phyloP scores from a whole-genome alignment of 1,140 invertebrate species.

The Drosophila pruinosa region DNA sequence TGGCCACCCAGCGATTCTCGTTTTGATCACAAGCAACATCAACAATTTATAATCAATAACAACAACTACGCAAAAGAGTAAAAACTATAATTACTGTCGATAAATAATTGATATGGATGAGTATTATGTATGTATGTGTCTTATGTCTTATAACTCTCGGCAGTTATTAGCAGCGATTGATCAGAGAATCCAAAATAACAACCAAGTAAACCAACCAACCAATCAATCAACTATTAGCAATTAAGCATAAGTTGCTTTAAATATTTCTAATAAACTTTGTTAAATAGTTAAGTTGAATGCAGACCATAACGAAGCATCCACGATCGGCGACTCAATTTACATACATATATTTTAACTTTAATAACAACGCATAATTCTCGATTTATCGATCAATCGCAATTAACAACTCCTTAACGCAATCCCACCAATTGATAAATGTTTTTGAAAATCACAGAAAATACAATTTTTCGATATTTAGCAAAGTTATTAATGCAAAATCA shows the following conservation, averaged over 20 bases:
- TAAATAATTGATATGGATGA: slow-evolving; percentile 17
- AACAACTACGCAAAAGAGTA: neutral
- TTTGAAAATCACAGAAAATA: slow-evolving; percentile 9
- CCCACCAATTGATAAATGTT: slow-evolving; percentile 1
- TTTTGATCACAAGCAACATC: slow-evolving; percentile 18
- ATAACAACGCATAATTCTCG: slow-evolving; percentile 40
- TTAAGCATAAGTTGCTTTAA: slow-evolving; percentile 60
- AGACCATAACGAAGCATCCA: slow-evolving; percentile 5
- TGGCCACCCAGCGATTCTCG: slow-evolving; percentile 20
- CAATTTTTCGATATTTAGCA: slow-evolving; percentile 1
- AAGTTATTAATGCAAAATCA: slow-evolving; percentile 14
- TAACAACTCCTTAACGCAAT: slow-evolving; percentile 28
- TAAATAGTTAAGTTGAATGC: slow-evolving; percentile 43
- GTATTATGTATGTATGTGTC: slow-evolving; percentile 39
- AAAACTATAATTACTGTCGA: slow-evolving; percentile 13
- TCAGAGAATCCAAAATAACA: slow-evolving; percentile 16
- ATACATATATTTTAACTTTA: slow-evolving; percentile 41
- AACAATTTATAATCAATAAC: slow-evolving; percentile 42
- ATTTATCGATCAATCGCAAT: slow-evolving; percentile 38
- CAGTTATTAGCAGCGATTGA: slow-evolving; percentile 43
- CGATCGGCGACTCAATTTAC: slow-evolving; percentile 18
- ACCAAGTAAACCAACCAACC: slow-evolving; percentile 5
- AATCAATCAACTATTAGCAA: slow-evolving; percentile 39
- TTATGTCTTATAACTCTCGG: slow-evolving; percentile 25
- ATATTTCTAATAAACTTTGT: slow-evolving; percentile 47